phyloP scores from a whole-genome alignment of 2,797 vertebrate species.

The Pseudochaenichthys georgianus region DNA sequence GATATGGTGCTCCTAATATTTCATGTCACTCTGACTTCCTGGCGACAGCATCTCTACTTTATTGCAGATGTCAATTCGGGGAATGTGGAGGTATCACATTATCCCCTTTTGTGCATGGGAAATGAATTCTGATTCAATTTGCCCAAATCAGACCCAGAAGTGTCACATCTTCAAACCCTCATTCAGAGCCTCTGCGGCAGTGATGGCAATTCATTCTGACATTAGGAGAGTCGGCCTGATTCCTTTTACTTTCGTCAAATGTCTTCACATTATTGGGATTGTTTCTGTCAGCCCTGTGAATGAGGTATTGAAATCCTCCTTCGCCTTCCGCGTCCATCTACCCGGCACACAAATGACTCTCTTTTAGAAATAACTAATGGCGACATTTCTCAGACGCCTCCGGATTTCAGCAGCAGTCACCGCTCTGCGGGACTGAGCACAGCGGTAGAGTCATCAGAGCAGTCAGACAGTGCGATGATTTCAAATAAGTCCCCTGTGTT shows the following conservation, averaged over 20 bases:
- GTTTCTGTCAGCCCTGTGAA: conserved; percentile 60
- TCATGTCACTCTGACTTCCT: conserved; percentile 34
- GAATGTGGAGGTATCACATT: conserved; percentile 57
- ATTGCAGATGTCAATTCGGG: conserved; percentile 49
- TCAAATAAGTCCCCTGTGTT: conserved; percentile 49
- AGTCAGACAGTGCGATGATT: conserved; percentile 56
- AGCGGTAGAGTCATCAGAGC: conserved; percentile 64
- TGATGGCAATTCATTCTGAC: conserved; percentile 58
- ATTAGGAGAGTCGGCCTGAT: conserved; percentile 35
- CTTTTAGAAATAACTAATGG: conserved; percentile 61
- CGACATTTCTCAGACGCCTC: conserved; percentile 50
- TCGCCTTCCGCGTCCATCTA: conserved; percentile 43
- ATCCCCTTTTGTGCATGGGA: conserved; percentile 26
- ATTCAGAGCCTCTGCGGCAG: conserved; percentile 23
- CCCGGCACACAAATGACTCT: conserved; percentile 48
- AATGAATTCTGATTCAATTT: conserved; percentile 51
- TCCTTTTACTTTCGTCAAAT: conserved; percentile 44
- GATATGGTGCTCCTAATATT: conserved; percentile 32
- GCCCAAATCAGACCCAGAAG: conserved; percentile 60
- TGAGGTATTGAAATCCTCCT: conserved; percentile 58
- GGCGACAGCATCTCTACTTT: conserved; percentile 30
- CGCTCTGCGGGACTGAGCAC: conserved; percentile 40
- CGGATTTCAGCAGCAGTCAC: conserved; percentile 39
- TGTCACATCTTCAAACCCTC: conserved; percentile 61
- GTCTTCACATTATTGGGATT: conserved; percentile 48